phyloP scores from a whole-genome alignment of 2,113 vertebrate species.

The Coturnix japonica region DNA sequence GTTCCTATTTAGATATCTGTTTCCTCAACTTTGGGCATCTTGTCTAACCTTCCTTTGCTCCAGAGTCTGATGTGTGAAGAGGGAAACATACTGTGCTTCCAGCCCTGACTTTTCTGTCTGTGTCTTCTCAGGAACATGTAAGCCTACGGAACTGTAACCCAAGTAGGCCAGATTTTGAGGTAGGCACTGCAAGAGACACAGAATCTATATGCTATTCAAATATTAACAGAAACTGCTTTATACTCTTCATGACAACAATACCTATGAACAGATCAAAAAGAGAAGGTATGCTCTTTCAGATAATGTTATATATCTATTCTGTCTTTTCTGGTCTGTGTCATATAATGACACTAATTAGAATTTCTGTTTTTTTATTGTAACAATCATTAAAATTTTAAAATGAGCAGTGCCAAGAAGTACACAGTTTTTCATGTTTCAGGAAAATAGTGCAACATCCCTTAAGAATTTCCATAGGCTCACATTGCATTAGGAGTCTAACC shows the following conservation, averaged over 20 bases:
- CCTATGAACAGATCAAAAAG: not conserved
- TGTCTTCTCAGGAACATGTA: not conserved
- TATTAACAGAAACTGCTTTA: not conserved
- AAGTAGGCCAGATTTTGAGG: not conserved
- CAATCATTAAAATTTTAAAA: not conserved
- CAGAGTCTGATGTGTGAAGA: not conserved
- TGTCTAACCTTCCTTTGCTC: not conserved
- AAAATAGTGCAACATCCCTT: not conserved
- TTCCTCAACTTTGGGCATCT: not conserved
- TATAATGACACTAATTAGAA: not conserved
- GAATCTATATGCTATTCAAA: not conserved
- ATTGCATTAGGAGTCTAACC: not conserved
- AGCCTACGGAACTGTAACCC: not conserved
- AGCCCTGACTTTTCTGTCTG: not conserved
- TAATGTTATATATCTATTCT: not conserved
- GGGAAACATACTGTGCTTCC: not conserved
- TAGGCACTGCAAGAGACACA: not conserved
- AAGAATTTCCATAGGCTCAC: not conserved
- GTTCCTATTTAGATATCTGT: not conserved
- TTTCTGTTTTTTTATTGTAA: not conserved
- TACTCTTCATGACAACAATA: rapidly evolving
- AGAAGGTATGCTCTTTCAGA: not conserved
- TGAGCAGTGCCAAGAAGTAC: not conserved
- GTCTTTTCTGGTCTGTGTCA: not conserved
- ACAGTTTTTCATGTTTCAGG: not conserved